phyloP scores from a whole-genome alignment of 1,140 invertebrate genomes.

The Macrobrachium rosenbergii region DNA sequence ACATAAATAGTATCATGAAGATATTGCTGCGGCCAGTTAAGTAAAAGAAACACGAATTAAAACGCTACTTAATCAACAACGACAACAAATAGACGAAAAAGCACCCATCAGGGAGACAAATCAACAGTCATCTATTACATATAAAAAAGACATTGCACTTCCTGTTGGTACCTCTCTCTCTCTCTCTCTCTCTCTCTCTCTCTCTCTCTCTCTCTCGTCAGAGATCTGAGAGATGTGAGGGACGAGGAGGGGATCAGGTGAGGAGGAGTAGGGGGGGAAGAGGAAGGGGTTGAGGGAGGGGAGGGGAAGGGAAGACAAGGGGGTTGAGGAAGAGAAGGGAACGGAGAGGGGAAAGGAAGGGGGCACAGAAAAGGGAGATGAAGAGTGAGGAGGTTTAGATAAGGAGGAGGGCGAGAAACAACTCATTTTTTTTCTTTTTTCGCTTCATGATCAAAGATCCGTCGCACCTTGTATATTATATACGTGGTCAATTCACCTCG shows the following conservation, averaged over 20 bases:
- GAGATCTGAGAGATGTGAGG: no score
- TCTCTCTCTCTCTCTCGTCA: not conserved
- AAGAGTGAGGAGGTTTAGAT: not conserved
- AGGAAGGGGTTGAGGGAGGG: not conserved
- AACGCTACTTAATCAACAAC: no score
- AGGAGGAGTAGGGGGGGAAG: no score
- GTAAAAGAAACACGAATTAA: no score
- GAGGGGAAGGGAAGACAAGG: not conserved
- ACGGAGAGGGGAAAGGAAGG: not conserved
- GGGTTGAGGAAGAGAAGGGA: not conserved
- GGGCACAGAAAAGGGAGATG: not conserved
- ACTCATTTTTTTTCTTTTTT: no score
- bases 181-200: conserved; percentile 14
- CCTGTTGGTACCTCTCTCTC: not conserved
- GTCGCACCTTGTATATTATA: no score
- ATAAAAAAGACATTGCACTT: not conserved
- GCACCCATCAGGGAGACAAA: not conserved
- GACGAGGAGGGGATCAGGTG: no score
- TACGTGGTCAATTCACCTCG: no score
- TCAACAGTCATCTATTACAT: not conserved
- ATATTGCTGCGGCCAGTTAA: no score
- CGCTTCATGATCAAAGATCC: no score
- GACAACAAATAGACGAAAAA: no score
- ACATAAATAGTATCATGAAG: no score
- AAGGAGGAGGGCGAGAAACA: not conserved